Base-by-base conservation (phyloP, 2,888 invertebrate species). In the Ceriagrion tenellum region DNA sequence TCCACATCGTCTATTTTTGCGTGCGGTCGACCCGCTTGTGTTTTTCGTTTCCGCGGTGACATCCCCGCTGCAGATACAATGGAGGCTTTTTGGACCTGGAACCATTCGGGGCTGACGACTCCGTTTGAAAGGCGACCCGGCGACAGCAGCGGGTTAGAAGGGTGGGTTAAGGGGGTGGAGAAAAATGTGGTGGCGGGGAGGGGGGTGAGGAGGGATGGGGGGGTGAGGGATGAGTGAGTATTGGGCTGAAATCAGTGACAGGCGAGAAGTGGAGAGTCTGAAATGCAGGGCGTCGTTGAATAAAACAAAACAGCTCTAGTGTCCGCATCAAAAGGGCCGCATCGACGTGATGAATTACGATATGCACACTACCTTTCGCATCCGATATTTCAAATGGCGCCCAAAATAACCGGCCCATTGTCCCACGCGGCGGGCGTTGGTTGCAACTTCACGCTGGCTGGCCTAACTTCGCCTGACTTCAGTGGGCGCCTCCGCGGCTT, bases 331-430 rank as follows among this genome's bases (percentile, higher is more conserved):
- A 91, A 69, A 63, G 63, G 40, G 40, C 59, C 63, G 59, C 91
- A 63, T 47, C 26, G 63, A 91, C 91, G 91, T 63, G 63, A 91
- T 91, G 91, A 40, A 91, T 91, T 35, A 63, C 91, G 91, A 13
- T 35, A 20, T 26, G 63, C 40, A 26, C 18, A 8, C 8, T 30
- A 26, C 63, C 20, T 35, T 63, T 63, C 63, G 30, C 63, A n/a
- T 26, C n/a, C 23, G 26, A 63, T 63, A 63, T 91, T 63, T 91
- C 40, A 91, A 69, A 69, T 69, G 40, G 26, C 40, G 23, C 63
- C 35, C 35, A 59, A 91, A 91, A 63, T 47, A 63, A 56, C 56
- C 47, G 47, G 4, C 56, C 40, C n/a, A 91, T 91, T 63, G 59
- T 91, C 26, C 55, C 47, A 47, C 47, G 47, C 47, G 47, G 47